Conservation (phyloP, 2,888 invertebrate genomes). For the Drosophila multiciliata region DNA sequence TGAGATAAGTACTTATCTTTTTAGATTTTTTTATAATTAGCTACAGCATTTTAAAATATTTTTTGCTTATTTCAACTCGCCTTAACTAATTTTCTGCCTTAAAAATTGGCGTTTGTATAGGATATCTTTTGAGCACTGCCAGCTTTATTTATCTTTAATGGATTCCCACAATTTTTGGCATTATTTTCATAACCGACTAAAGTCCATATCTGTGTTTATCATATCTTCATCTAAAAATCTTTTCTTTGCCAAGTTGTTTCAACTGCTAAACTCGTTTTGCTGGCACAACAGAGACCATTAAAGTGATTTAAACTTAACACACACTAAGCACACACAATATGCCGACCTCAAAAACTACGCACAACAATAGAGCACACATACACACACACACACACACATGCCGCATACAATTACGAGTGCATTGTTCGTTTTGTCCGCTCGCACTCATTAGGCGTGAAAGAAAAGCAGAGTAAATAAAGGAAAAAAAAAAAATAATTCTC, state of each 20-base stretch:
- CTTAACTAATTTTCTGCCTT: not conserved
- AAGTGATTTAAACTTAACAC: slow-evolving; percentile 76
- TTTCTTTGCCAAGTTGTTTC: not conserved
- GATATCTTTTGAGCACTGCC: not conserved
- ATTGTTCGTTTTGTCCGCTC: slow-evolving; percentile 69
- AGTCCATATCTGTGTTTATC: slow-evolving; percentile 22
- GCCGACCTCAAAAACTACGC: slow-evolving; percentile 56
- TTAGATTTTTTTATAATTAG: not conserved
- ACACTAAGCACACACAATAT: slow-evolving; percentile 56
- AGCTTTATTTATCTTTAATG: not conserved
- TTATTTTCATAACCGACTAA: slow-evolving; percentile 9
- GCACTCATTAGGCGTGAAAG: slow-evolving; percentile 55
- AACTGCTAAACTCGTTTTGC: slow-evolving; percentile 20
- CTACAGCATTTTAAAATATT: not conserved
- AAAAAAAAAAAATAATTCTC: slow-evolving; percentile 9
- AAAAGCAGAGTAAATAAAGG: slow-evolving; percentile 17
- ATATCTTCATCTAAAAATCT: slow-evolving; percentile 10
- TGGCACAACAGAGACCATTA: slow-evolving; percentile 59
- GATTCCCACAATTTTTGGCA: slow-evolving; percentile 1
- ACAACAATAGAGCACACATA: slow-evolving; percentile 55
- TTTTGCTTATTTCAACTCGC: too few relatives aligned
- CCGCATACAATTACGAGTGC: slow-evolving; percentile 72
- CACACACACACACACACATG: slow-evolving; percentile 19
- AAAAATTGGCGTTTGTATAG: not conserved
- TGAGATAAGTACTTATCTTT: not conserved